Base-by-base conservation (phyloP, 2,797 vertebrate species). In the Pristis pectinata region DNA sequence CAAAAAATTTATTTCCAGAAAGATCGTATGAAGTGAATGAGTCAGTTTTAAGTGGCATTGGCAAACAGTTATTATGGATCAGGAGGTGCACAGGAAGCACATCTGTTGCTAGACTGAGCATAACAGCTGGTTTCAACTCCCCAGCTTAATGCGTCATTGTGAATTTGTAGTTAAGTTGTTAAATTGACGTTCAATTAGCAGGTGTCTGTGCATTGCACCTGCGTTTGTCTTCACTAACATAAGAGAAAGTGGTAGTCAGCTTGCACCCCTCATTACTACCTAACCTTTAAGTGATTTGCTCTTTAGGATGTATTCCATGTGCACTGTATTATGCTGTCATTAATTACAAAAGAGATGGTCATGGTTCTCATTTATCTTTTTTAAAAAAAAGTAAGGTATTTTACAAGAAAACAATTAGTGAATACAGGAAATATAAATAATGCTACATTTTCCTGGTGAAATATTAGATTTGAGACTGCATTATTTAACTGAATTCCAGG, bases 21-120 rank as follows among this genome's bases (percentile, higher is more conserved):
- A 34, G 74, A 74, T 44, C 13, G 34, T 10, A 22, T 92, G 22
- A 56, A 56, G 82, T 85, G 49, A 85, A 53, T 76, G 72, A 94
- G 92, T 56, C 92, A 76, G 41, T 53, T 94, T 94, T 74, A 72
- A 49, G 72, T 94, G 92, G 44, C 27, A 94, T 76, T 53, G 74
- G 92, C 70, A 74, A 53, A 74, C 67, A 74, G 49, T 53, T 94
- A n/a, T 53, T 76, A 94, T 94, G 92, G 91, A 30, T 94, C 44
- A 53, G 92, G 44, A 64, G 92, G 34, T 34, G 19, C 44, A 53
- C 92, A 74, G 92, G 92, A 94, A 94, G 30, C 44, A 94, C 44
- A 94, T 94, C 92, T 74, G 44, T 94, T 74, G 70, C 70, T 76
- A 17, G 72, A 94, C 44, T 76, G 27, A 94, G 70, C 44, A 10